Percentiles rank a stretch among this genome's conserved stretches.
Conservation (phyloP, 2,113 vertebrate genomes). For the Lonchura striata region DNA sequence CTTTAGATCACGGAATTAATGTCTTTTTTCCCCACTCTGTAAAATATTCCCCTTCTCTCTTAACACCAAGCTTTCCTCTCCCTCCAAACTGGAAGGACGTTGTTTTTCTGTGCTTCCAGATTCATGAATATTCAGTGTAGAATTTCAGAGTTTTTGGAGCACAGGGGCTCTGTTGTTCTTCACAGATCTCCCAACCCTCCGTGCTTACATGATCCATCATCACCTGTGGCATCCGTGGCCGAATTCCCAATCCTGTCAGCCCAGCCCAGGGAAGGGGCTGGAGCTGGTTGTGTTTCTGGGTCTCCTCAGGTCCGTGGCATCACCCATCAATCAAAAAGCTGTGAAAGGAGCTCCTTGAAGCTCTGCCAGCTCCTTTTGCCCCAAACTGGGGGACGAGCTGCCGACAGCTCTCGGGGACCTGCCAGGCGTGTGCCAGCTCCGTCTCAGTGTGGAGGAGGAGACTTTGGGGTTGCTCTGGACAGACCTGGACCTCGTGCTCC, state of each 20-base stretch:
- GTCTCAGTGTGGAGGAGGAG: fast-evolving
- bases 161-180: not conserved
- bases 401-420: not conserved
- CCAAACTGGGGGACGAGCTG: not conserved
- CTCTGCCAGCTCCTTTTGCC: not conserved
- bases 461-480: not conserved
- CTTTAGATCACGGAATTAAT: not conserved
- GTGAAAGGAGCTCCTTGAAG: not conserved
- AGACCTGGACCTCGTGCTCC: not conserved
- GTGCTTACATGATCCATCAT: not conserved
- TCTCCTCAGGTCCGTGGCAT: not conserved
- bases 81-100: not conserved
- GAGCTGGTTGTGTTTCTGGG: not conserved
- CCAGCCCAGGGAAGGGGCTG: not conserved
- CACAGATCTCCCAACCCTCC: not conserved
- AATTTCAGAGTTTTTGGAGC: not conserved
- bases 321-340: not conserved
- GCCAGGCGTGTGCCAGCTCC: not conserved
- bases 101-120: not conserved
- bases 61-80: not conserved
- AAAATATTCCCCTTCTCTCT: fast-evolving
- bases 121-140: not conserved
- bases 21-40: not conserved
- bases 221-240: not conserved
- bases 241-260: not conserved